Evolutionary conservation across 1,140 invertebrate genomes (phyloP), one percentile per base, ranked within the genome.

Genomic region (Ectropis grisescens): DNA sequence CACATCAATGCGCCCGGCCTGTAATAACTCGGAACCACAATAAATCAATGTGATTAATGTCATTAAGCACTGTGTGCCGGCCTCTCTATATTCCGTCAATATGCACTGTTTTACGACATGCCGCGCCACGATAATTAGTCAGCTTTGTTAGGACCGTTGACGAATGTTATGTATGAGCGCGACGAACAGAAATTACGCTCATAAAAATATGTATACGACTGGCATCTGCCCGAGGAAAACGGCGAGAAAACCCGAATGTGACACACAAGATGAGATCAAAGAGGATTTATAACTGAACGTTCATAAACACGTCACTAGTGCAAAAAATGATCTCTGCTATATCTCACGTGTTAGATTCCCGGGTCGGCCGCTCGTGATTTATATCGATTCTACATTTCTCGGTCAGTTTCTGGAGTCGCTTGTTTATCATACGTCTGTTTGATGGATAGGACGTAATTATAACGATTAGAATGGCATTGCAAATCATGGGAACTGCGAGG

Each of bases 31-130:
- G 75, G 75, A 78, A 81, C 75, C 75, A 81, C 75, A 81, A 81
- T 81, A 78, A 80, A 80, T 80, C 75, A 80, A 80, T 80, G 75
- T 80, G 75, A 80, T 80, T 80, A 80, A 80, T 80, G 75, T 80
- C 75, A 78, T 80, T 80, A 80, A 80, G 75, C 72, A 80, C 71
- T 75, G 72, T 76, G 71, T 76, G 72, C 75, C 72, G 75, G 75
- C 70, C 75, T 80, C 75, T 80, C 75, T 80, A 80, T 80, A 80
- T 75, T 80, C 75, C 70, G 75, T 80, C 75, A 80, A 80, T 80
- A 80, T 78, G 75, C 72, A 78, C 72, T 80, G 72, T 78, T 80
- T 80, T 80, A 80, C 75, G 75, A 80, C 75, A 64, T 46, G 65
- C 64, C 67, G 59, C 66, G 67, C 67, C 74, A 65, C 62, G 60